Evolutionary conservation across 2,888 invertebrate genomes (phyloP).

Genomic region (Caenorhabditis angaria): DNA sequence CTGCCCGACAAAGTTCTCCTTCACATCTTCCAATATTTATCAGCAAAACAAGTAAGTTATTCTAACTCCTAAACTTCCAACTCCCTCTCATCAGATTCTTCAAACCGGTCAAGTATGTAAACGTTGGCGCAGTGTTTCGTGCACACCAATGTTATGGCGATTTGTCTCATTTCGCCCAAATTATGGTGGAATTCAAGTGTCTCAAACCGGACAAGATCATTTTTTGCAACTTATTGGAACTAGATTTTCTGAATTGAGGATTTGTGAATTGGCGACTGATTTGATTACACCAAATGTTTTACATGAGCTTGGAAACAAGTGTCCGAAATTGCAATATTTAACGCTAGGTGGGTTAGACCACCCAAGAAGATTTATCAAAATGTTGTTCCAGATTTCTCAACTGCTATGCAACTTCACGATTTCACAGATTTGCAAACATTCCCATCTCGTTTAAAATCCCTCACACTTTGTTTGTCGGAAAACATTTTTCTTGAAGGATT

Average conservation of each 20-base stretch:
- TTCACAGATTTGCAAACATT: conserved; percentile 99
- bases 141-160: conserved; percentile 93
- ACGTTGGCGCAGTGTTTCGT: conserved; percentile 93
- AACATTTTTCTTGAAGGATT: conserved; percentile 99
- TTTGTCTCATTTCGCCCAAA: conserved; percentile 94
- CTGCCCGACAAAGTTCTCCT: conserved; percentile 94
- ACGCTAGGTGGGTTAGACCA: conserved; percentile 78
- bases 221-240: conserved; percentile 64
- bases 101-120: conserved; percentile 85
- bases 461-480: conserved; percentile 93
- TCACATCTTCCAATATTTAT: conserved; percentile 79
- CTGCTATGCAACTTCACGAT: conserved; percentile 98
- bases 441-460: conserved; percentile 92
- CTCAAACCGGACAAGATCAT: conserved; percentile 39
- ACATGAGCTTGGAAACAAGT: conserved; percentile 94
- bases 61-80: neutral
- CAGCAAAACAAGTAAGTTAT: conserved; percentile 43
- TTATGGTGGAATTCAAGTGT: conserved; percentile 90
- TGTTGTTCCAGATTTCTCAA: conserved; percentile 92
- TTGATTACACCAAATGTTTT: conserved; percentile 94
- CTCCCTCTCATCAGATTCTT: conserved; percentile 50
- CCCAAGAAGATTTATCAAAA: too few relatives aligned
- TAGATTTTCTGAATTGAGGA: conserved; percentile 86
- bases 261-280: conserved; percentile 93
- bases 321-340: conserved; percentile 93